A percentile compares a stretch with the other conserved stretches of the same genome.
These are phyloP conservation scores for Acanthornis magna DNA, from an alignment of 2,797 vertebrate genomes.

Conservation along the genomic window DNA sequence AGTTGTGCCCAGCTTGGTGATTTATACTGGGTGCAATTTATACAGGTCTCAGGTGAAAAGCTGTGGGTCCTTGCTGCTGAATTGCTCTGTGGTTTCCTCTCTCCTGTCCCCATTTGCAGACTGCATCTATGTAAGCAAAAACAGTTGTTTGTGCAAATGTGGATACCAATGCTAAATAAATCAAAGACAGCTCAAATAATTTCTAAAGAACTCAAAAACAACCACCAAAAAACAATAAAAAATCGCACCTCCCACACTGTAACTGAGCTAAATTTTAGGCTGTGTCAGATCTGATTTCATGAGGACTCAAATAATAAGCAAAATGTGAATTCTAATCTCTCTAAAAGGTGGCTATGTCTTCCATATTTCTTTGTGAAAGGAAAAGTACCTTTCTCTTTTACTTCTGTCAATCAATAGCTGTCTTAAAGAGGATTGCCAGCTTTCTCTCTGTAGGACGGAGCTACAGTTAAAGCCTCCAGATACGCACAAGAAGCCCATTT, in stretches of 20 bases:
- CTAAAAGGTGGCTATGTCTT: background rate
- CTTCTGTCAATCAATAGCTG: background rate
- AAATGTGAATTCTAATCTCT: background rate
- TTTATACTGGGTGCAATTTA: background rate
- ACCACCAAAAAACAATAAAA: background rate
- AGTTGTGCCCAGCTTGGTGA: background rate
- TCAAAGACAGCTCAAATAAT: background rate
- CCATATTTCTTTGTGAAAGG: background rate
- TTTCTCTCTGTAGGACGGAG: background rate
- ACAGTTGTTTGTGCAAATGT: background rate
- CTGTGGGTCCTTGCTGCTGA: background rate
- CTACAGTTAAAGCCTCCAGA: background rate
- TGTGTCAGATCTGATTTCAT: background rate
- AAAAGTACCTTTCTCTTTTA: background rate
- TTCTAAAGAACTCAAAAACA: background rate
- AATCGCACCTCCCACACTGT: background rate
- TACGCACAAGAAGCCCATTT: background rate
- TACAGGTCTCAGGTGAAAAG: background rate
- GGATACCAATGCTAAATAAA: background rate
- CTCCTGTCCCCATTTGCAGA: background rate
- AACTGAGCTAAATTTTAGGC: background rate
- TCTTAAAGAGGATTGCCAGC: background rate
- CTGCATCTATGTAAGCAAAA: background rate
- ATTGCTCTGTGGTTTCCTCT: background rate
- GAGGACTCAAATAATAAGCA: background rate